Conservation (phyloP, 2,113 vertebrate genomes). For the Lepidothrix coronata region DNA sequence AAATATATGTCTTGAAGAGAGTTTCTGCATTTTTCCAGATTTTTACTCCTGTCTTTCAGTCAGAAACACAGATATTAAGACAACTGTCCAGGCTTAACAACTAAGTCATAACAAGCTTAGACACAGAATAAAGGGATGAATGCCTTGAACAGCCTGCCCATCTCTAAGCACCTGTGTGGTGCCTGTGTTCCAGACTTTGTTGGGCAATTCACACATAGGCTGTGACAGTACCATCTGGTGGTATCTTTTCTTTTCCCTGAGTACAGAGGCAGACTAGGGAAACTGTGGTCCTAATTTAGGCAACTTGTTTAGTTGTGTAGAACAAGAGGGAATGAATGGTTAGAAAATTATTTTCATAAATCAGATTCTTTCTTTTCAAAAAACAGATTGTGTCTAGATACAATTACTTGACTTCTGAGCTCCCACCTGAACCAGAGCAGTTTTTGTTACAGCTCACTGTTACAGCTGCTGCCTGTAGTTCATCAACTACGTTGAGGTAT, state of each 20-base stretch:
- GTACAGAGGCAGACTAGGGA: neutral
- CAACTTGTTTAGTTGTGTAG: neutral
- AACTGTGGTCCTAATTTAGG: neutral
- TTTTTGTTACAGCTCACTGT: neutral
- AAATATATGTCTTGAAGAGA: neutral
- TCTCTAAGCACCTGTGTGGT: neutral
- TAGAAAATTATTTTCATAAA: neutral
- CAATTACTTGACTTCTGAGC: neutral
- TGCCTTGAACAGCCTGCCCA: neutral
- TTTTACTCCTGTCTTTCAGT: neutral
- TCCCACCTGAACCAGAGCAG: neutral
- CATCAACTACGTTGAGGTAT: neutral
- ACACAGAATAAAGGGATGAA: neutral
- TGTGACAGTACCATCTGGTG: neutral
- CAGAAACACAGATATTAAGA: neutral
- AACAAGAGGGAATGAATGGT: neutral
- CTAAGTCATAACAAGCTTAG: neutral
- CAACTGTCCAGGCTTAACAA: neutral
- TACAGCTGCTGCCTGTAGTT: neutral
- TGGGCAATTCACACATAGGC: neutral
- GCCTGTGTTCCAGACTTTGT: neutral
- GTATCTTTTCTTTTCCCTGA: neutral
- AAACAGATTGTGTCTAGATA: neutral
- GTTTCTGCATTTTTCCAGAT: neutral
- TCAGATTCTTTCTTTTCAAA: neutral